These are phyloP conservation scores for Drosophila ezoana DNA, from an alignment of 2,888 invertebrate genomes.

Conservation along the genomic window DNA sequence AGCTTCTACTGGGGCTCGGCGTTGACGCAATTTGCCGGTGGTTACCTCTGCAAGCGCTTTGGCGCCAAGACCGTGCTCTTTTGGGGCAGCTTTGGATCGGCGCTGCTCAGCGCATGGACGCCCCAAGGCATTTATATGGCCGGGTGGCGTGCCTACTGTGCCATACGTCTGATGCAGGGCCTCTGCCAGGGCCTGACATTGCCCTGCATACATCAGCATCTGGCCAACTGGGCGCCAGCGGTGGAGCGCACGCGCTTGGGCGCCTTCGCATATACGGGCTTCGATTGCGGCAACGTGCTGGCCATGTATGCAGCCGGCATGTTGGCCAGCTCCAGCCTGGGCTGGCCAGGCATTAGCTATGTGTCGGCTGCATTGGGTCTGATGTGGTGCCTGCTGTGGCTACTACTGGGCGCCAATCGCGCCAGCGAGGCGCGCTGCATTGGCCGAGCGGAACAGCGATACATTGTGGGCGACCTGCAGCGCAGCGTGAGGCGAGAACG, in stretches of 20 bases:
- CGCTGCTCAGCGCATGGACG: conserved; percentile 88
- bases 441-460: conserved; percentile 86
- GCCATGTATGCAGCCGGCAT: conserved; percentile 88
- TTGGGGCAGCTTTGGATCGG: conserved; percentile 87
- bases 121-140: conserved; percentile 89
- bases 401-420: conserved; percentile 86
- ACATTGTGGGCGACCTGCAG: conserved; percentile 86
- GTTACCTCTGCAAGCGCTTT: conserved; percentile 88
- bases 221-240: conserved; percentile 90
- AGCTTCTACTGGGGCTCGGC: conserved; percentile 93
- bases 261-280: conserved; percentile 87
- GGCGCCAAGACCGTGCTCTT: conserved; percentile 88
- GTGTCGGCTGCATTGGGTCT: conserved; percentile 86
- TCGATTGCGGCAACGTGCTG: conserved; percentile 89
- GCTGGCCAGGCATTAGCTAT: conserved; percentile 90
- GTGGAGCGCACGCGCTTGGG: conserved; percentile 87
- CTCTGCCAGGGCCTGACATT: conserved; percentile 89
- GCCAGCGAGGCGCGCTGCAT: conserved; percentile 87
- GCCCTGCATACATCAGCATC: conserved; percentile 88
- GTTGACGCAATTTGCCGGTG: conserved; percentile 87
- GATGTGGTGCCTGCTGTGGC: conserved; percentile 86
- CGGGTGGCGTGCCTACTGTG: conserved; percentile 87
- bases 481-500: conserved; percentile 60
- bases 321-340: conserved; percentile 86
- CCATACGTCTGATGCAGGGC: conserved; percentile 88